phyloP scores from a whole-genome alignment of 2,888 invertebrate species.

The Apodemia hepburni region DNA sequence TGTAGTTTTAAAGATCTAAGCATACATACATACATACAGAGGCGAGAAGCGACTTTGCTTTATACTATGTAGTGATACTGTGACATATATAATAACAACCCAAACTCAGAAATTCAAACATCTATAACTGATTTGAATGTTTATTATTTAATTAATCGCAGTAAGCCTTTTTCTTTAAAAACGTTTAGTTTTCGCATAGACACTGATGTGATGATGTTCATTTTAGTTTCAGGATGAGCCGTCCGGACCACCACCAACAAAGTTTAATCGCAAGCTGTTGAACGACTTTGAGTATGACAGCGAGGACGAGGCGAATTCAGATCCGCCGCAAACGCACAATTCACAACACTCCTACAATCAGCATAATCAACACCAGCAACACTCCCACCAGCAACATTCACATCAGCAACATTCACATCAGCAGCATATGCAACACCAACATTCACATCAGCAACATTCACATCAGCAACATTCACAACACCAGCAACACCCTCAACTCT shows the following conservation, averaged over 20 bases:
- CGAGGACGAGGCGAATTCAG: constrained; percentile 85
- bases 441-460: constrained; percentile 17
- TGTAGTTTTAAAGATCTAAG: no score
- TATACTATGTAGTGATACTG: no score
- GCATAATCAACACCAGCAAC: constrained; percentile 22
- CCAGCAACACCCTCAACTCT: constrained; percentile 21
- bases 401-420: constrained; percentile 17
- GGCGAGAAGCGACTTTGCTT: no score
- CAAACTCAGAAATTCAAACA: no score
- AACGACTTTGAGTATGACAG: constrained; percentile 94
- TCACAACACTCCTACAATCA: constrained; percentile 38
- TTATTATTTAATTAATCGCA: no score
- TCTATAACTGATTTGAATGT: no score
- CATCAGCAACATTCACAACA: constrained; percentile 17
- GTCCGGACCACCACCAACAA: constrained; percentile 68
- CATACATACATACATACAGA: no score
- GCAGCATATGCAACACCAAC: constrained; percentile 6
- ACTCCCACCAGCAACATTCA: constrained; percentile 27
- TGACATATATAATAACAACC: no score
- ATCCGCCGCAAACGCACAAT: constrained; percentile 34
- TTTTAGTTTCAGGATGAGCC: constrained; percentile 64
- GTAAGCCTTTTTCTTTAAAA: no score
- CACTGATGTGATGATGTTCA: no score
- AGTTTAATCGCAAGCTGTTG: constrained; percentile 91
- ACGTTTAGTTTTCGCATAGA: no score